Conservation (phyloP, 2,113 vertebrate species). For the Nanger granti region DNA sequence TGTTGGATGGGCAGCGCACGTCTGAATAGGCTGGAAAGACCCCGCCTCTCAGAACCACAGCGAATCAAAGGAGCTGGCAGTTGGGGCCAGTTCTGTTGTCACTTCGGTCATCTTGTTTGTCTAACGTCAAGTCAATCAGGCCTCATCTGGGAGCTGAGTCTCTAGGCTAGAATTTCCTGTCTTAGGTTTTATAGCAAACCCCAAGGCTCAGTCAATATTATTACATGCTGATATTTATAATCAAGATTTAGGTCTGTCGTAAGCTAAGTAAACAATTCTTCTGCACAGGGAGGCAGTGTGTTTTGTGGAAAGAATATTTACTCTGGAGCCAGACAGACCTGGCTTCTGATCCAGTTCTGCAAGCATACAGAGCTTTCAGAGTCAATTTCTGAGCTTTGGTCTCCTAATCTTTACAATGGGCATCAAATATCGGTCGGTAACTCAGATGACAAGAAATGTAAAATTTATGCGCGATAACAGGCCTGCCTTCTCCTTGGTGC, state of each 20-base stretch:
- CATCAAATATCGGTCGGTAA: background rate
- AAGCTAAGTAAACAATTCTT: background rate
- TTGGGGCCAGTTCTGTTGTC: background rate
- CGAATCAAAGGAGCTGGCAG: background rate
- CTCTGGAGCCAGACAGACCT: background rate
- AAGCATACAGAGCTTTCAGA: background rate
- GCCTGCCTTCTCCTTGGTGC: background rate
- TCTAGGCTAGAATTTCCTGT: background rate
- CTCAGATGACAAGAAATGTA: background rate
- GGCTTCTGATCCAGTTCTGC: background rate
- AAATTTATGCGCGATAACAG: background rate
- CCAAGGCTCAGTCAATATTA: background rate
- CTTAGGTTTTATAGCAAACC: background rate
- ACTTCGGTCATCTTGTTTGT: background rate
- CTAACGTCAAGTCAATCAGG: background rate
- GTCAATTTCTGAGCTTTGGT: background rate
- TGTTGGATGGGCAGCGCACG: rapidly evolving
- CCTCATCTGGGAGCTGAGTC: background rate
- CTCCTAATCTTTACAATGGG: background rate
- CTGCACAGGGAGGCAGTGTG: background rate
- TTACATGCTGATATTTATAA: background rate
- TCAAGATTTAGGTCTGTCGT: background rate
- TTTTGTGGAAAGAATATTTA: background rate
- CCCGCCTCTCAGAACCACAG: background rate
- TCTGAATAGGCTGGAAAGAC: background rate